Percentiles rank a stretch among this genome's conserved stretches.
Conservation (phyloP, 2,797 vertebrate species). For the Anas bahamensis region DNA sequence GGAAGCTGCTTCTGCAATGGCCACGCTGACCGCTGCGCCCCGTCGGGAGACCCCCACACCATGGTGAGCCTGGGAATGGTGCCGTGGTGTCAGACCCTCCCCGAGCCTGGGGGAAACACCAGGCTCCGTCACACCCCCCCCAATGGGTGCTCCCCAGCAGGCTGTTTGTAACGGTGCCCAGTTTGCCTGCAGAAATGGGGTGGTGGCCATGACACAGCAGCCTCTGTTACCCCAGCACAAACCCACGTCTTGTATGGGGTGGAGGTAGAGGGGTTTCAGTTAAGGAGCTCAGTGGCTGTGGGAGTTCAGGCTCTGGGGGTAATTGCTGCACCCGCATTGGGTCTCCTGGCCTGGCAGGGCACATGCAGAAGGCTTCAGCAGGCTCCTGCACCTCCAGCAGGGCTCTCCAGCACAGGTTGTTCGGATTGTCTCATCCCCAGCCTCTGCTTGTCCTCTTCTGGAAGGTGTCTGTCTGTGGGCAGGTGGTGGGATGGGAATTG, state of each 20-base stretch:
- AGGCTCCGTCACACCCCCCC: accelerated
- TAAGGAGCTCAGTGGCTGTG: not conserved
- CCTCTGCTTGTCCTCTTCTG: not conserved
- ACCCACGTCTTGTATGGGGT: not conserved
- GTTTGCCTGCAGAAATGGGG: not conserved
- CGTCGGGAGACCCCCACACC: not conserved
- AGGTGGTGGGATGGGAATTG: not conserved
- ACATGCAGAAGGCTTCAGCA: not conserved
- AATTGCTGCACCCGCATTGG: not conserved
- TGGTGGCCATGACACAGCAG: not conserved
- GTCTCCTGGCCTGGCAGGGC: not conserved
- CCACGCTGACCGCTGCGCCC: slow-evolving; percentile 85
- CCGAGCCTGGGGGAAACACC: too few relatives aligned
- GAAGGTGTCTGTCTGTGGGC: accelerated
- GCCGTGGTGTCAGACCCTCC: not conserved
- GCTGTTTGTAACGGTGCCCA: accelerated
- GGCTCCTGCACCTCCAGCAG: not conserved
- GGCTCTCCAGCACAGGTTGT: not conserved
- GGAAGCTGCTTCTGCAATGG: slow-evolving; percentile 95
- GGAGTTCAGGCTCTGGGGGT: not conserved
- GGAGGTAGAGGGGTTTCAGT: not conserved
- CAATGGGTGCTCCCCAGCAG: not conserved
- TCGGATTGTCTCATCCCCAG: not conserved
- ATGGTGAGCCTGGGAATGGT: not conserved
- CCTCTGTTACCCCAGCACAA: not conserved